Evolutionary conservation across 2,797 vertebrate genomes (phyloP).

Genomic region (Parambassis ranga): DNA sequence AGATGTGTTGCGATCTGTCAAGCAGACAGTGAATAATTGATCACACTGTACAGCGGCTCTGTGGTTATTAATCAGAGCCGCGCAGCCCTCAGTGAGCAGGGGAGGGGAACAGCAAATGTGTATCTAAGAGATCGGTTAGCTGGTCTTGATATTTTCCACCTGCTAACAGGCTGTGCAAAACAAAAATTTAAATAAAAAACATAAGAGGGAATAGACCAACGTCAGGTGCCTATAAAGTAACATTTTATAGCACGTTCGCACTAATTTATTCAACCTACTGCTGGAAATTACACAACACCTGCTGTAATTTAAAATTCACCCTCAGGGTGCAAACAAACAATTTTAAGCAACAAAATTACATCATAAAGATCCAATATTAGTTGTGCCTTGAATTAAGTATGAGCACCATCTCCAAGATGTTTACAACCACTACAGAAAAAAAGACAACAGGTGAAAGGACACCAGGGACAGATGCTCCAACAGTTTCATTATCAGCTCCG

Average conservation of each 20-base stretch:
- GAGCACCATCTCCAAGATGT: background rate
- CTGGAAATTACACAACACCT: slow-evolving; percentile 12
- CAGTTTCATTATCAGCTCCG: slow-evolving; percentile 67
- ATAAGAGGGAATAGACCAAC: background rate
- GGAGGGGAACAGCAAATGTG: background rate
- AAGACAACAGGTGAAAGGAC: slow-evolving; percentile 1
- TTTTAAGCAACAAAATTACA: background rate
- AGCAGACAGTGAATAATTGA: slow-evolving; percentile 2
- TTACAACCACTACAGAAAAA: background rate
- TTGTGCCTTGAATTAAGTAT: too few species aligned
- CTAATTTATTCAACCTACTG: slow-evolving; percentile 8
- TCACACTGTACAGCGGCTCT: background rate
- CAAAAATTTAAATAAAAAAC: slow-evolving; percentile 6
- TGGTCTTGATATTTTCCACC: slow-evolving; percentile 1
- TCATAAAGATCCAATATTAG: too few species aligned
- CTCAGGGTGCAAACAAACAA: background rate
- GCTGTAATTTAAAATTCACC: slow-evolving; percentile 4
- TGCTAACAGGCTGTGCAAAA: background rate
- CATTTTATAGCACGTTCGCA: background rate
- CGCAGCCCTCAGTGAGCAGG: background rate
- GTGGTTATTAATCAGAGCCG: slow-evolving; percentile 1
- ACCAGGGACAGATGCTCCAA: slow-evolving; percentile 54
- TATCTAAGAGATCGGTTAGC: background rate
- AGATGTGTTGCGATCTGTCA: slow-evolving; percentile 11
- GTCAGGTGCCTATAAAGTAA: slow-evolving; percentile 15